Evolutionary conservation across 2,113 vertebrate species (phyloP), one percentile per base, ranked within the genome.

Genomic region (Ceyx melanurus): DNA sequence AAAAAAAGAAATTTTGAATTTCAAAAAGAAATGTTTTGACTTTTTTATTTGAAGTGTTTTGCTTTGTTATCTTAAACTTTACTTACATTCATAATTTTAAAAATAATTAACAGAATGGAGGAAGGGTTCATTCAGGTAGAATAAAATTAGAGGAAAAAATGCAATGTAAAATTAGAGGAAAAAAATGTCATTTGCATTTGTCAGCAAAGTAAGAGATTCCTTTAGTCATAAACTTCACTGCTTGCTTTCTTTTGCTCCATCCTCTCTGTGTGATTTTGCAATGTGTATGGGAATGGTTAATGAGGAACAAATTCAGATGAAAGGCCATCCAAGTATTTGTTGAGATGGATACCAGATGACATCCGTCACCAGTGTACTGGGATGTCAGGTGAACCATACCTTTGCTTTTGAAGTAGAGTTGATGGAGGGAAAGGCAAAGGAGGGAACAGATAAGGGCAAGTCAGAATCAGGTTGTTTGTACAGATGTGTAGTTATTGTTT

Each of bases 1-100:
- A 62, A 76, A 83, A 65, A 94, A 92, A 7, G 57, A 82, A 82
- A 76, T 79, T 91, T 72, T 92, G 56, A 75, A 83, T 94, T 91
- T 91, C 33, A 60, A 61, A 92, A 75, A 89, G 80, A 92, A 89
- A 81, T 51, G 80, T 77, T 91, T 96, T 93, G 82, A 86, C 72
- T 58, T 86, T 51, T 91, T 85, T 46, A 53, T 95, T 91, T 91
- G 54, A 94, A 96, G 77, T 71, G 29, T 43, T 82, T 86, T 88
- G 33, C 68, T 95, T 93, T 94, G 79, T 89, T 90, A 70, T 82
- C 62, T 80, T 76, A 76, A 43, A 64, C 83, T 95, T 77, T 21
- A 83, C 64, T 77, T 91, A 50, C 12, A 57, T 75, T 93, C 31
- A 12, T 76, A 67, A 83, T 80, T 86, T 72, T 0, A 65, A 82